Percentiles rank a stretch among this genome's conserved stretches.
Evolutionary conservation across 1,140 invertebrate species (phyloP).

Genomic region (Drosophila busckii): DNA sequence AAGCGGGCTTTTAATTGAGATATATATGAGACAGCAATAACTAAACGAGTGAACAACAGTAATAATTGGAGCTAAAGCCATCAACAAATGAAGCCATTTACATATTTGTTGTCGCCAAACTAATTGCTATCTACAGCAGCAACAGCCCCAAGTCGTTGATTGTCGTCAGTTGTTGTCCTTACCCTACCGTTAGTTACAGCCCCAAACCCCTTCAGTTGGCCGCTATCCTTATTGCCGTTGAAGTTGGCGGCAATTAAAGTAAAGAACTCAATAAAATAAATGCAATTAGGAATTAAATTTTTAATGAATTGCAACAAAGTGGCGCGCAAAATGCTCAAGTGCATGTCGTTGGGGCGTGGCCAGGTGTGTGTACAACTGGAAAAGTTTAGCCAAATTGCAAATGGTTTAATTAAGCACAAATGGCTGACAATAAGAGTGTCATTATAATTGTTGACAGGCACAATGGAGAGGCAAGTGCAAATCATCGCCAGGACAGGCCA

Average conservation of each 20-base stretch:
- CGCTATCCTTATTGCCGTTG: too few species aligned
- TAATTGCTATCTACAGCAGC: slow-evolving; percentile 7
- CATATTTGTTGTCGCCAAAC: slow-evolving; percentile 7
- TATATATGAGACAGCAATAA: too few species aligned
- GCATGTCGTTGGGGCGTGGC: slow-evolving; percentile 12
- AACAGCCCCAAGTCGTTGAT: slow-evolving; percentile 9
- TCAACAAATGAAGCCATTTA: slow-evolving; percentile 28
- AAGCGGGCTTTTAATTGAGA: slow-evolving; percentile 36
- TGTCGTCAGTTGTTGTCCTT: too few species aligned
- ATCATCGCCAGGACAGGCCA: slow-evolving; percentile 51
- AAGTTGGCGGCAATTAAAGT: slow-evolving; percentile 45
- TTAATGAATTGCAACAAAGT: slow-evolving; percentile 42
- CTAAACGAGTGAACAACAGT: too few species aligned
- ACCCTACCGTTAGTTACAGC: too few species aligned
- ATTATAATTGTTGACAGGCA: slow-evolving; percentile 58
- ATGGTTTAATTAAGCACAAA: slow-evolving; percentile 67
- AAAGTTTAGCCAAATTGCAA: slow-evolving; percentile 57
- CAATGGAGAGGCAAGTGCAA: slow-evolving; percentile 51
- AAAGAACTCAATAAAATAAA: slow-evolving; percentile 44
- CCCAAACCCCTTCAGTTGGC: too few species aligned
- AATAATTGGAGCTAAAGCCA: slow-evolving; percentile 9
- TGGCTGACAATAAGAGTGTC: slow-evolving; percentile 72
- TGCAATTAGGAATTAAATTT: slow-evolving; percentile 63
- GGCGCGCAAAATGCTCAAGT: slow-evolving; percentile 10
- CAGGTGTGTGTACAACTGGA: slow-evolving; percentile 5